A percentile compares a stretch with the other conserved stretches of the same genome.
phyloP scores from a whole-genome alignment of 1,140 invertebrate genomes.

The Xylocopa sonorina region DNA sequence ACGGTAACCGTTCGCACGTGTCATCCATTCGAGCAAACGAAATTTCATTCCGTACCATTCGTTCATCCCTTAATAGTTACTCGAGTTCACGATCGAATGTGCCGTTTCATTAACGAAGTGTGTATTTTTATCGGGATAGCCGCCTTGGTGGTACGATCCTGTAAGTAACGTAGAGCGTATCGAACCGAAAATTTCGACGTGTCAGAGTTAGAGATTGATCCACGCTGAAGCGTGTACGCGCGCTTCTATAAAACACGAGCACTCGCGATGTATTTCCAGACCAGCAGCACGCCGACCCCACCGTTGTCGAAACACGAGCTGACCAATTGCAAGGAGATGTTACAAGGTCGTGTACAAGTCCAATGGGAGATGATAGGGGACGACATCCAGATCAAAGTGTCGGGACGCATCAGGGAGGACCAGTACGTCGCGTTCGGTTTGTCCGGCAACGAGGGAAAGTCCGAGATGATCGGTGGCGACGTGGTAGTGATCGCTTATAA shows the following conservation, averaged over 20 bases:
- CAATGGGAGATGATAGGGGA: constrained; percentile 90
- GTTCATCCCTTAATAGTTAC: neutral
- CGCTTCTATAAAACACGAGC: neutral
- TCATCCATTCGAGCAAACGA: neutral
- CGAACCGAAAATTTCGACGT: neutral
- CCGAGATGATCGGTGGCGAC: constrained; percentile 90
- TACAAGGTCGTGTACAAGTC: constrained; percentile 90
- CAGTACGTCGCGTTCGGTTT: constrained; percentile 95
- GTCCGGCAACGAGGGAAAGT: constrained; percentile 87
- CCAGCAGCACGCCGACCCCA: constrained; percentile 86
- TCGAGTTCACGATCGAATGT: neutral
- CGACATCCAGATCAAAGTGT: constrained; percentile 88
- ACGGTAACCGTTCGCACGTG: constrained; percentile 86
- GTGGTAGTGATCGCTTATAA: constrained; percentile 93
- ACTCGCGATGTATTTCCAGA: constrained; percentile 80
- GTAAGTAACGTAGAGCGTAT: constrained; percentile 85
- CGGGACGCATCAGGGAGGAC: constrained; percentile 89
- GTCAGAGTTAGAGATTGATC: neutral
- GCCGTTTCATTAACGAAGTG: constrained; percentile 30
- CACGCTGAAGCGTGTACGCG: neutral
- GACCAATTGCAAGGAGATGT: constrained; percentile 90
- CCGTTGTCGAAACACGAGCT: constrained; percentile 78
- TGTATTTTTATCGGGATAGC: constrained; percentile 82
- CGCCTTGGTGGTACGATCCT: constrained; percentile 94
- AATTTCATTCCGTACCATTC: constrained; percentile 13